Percentiles rank a stretch among this genome's conserved stretches.
These are phyloP conservation scores for Lasioglossum vierecki DNA, from an alignment of 2,888 invertebrate genomes.

Conservation along the genomic window DNA sequence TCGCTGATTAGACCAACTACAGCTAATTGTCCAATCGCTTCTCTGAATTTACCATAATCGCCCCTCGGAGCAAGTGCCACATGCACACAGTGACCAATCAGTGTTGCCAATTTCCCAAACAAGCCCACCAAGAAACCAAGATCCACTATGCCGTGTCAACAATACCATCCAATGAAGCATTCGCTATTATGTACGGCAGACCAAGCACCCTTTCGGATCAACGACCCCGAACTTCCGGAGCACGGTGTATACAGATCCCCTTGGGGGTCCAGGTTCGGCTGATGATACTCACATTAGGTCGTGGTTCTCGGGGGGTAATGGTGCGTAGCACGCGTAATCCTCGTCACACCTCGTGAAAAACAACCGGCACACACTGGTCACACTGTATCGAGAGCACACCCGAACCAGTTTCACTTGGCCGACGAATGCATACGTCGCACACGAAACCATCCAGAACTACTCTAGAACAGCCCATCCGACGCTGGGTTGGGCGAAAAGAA, in stretches of 20 bases:
- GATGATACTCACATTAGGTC: constrained; percentile 44
- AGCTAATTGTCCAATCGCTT: not conserved
- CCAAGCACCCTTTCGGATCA: not conserved
- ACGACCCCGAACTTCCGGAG: constrained; percentile 9
- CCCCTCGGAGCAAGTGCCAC: not conserved
- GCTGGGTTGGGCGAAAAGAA: constrained; percentile 10
- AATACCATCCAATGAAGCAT: not conserved
- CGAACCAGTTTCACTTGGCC: constrained; percentile 59
- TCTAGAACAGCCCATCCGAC: constrained; percentile 39
- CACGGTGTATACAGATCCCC: not conserved
- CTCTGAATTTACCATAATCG: not conserved
- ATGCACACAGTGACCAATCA: not conserved
- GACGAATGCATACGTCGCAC: constrained; percentile 37
- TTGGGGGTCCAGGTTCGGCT: not conserved
- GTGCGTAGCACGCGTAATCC: constrained; percentile 60
- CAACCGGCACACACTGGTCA: constrained; percentile 56
- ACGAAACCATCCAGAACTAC: constrained; percentile 65
- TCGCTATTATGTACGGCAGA: not conserved
- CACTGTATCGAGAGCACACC: constrained; percentile 63
- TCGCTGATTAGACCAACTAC: not conserved
- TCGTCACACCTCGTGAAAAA: constrained; percentile 47
- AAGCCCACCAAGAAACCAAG: not conserved
- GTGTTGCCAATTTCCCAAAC: not conserved
- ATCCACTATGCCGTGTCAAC: not conserved
- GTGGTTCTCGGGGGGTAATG: constrained; percentile 15